These are phyloP conservation scores for Macrobrachium nipponense DNA, from an alignment of 1,140 invertebrate genomes.

Conservation along the genomic window DNA sequence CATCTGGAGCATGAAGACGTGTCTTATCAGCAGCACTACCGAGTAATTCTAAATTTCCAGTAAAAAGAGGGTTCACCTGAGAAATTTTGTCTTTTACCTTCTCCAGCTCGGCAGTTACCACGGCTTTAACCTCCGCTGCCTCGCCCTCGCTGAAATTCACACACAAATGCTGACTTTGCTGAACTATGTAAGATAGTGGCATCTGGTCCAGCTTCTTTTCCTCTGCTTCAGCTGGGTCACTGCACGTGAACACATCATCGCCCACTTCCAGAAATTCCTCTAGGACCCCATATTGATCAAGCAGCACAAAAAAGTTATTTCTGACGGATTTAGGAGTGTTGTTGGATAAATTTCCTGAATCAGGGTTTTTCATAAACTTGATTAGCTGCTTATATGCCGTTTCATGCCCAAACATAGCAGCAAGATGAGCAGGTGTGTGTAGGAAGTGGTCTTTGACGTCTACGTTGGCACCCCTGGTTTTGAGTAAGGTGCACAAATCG, in stretches of 20 bases:
- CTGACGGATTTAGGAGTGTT: neutral
- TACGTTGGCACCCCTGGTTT: neutral
- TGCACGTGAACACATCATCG: neutral
- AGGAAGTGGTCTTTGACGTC: conserved; percentile 3
- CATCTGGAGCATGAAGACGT: conserved; percentile 37
- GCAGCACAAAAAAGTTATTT: neutral
- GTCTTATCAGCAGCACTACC: conserved; percentile 32
- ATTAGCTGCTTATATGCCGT: conserved; percentile 27
- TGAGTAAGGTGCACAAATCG: conserved; percentile 10
- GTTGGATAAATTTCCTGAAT: neutral
- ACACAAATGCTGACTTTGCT: neutral
- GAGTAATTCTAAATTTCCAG: conserved; percentile 6
- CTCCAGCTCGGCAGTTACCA: conserved; percentile 13
- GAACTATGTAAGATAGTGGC: neutral
- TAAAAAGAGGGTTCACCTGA: conserved; percentile 1
- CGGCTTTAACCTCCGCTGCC: conserved; percentile 19
- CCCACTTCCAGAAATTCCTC: neutral
- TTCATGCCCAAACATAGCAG: conserved; percentile 40
- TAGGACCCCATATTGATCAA: neutral
- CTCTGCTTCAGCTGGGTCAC: conserved; percentile 7
- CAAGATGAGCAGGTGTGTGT: conserved; percentile 40
- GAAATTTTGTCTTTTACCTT: conserved; percentile 21
- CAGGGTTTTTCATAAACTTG: neutral
- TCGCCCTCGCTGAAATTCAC: conserved; percentile 37
- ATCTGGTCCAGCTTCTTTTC: conserved; percentile 4